Percentiles rank a stretch among this genome's conserved stretches.
Conservation (phyloP, 2,113 vertebrate genomes). For the Callorhinus ursinus region DNA sequence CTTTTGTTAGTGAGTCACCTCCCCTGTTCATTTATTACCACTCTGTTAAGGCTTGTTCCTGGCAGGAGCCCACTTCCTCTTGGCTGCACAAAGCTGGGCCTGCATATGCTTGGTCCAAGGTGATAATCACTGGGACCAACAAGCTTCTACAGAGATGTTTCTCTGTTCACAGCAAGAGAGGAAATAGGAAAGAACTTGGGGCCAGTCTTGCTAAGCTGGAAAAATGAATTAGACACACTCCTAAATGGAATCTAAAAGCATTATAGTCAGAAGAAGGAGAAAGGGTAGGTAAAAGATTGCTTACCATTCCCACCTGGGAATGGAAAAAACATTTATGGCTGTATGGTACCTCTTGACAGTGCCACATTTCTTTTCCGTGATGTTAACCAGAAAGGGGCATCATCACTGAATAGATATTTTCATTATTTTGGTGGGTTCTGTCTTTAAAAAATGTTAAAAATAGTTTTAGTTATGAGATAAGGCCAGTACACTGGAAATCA, state of each 20-base stretch:
- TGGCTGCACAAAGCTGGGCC: constrained; percentile 33
- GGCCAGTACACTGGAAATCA: constrained; percentile 54
- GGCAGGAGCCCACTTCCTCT: constrained; percentile 71
- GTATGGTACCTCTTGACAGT: not conserved
- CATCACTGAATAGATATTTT: not conserved
- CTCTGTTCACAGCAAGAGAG: constrained; percentile 83
- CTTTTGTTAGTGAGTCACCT: constrained; percentile 75
- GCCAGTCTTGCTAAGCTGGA: constrained; percentile 81
- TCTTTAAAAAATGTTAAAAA: constrained; percentile 34
- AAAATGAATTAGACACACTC: constrained; percentile 86
- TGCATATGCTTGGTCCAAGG: constrained; percentile 45
- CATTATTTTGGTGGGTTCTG: constrained; percentile 42
- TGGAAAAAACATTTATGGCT: constrained; percentile 63
- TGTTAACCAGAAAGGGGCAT: not conserved
- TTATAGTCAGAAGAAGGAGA: constrained; percentile 74
- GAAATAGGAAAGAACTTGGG: constrained; percentile 84
- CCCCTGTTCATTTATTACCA: constrained; percentile 80
- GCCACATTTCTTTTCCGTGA: constrained; percentile 50
- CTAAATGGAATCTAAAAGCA: constrained; percentile 80
- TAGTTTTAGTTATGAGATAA: constrained; percentile 36
- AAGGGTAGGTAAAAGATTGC: constrained; percentile 73
- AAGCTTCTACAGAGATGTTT: constrained; percentile 76
- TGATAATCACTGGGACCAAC: constrained; percentile 79
- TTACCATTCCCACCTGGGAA: constrained; percentile 63
- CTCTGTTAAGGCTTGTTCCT: constrained; percentile 75